Conservation (phyloP, 2,888 invertebrate genomes). For the Lithophane socia region DNA sequence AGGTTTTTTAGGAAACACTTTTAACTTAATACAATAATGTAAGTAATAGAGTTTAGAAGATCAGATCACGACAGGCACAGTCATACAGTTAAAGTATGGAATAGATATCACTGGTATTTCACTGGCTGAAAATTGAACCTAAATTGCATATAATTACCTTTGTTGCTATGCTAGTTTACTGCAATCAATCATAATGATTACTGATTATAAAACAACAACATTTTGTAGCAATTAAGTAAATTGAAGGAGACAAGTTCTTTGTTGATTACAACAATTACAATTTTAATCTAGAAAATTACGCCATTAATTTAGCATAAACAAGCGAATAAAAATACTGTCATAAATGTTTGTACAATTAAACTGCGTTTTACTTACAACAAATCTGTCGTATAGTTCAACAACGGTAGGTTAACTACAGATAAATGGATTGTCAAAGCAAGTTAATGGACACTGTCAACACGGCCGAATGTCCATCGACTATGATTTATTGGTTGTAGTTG, state of each 20-base stretch:
- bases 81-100: background rate
- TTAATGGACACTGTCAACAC: conserved; percentile 44
- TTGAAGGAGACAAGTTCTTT: conserved; percentile 32
- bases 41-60: background rate
- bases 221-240: conserved; percentile 25
- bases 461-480: conserved; percentile 16
- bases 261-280: conserved; percentile 27
- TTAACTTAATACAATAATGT: background rate
- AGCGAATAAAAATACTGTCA: background rate
- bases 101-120: background rate
- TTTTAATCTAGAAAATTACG: conserved; percentile 29
- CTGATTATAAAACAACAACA: conserved; percentile 34
- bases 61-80: background rate
- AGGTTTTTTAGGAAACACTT: background rate
- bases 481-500: conserved; percentile 44
- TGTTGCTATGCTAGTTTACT: conserved; percentile 1
- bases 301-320: conserved; percentile 15
- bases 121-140: background rate
- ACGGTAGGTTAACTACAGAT: conserved; percentile 1
- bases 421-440: conserved; percentile 22
- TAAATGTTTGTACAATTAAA: background rate
- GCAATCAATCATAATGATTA: conserved; percentile 13
- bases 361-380: conserved; percentile 7
- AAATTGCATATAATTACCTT: background rate
- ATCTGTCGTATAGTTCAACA: background rate